Evolutionary conservation across 2,888 invertebrate species (phyloP), one percentile per base, ranked within the genome.

Genomic region (Psylliodes chrysocephalus): DNA sequence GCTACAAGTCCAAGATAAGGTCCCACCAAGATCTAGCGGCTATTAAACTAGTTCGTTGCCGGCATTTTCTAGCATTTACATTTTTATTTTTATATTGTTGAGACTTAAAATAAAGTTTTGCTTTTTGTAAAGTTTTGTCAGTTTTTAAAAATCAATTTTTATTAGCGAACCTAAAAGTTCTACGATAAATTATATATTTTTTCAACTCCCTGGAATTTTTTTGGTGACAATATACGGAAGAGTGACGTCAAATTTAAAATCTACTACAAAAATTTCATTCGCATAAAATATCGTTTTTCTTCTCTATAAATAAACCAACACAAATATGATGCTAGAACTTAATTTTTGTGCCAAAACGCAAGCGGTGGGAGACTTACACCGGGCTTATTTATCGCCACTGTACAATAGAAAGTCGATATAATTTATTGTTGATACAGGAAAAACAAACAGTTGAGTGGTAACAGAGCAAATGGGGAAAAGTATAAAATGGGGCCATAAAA

Each of bases 271-370:
- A n/a, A 2, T n/a, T 35, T 35, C 2, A 14, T 12, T 17, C 7
- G 49, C 14, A 30, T 30, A 19, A 49, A 49, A 49, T 49, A 49
- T 49, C 25, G 28, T 49, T 49, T 46, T 49, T 49, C 49, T 44
- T 15, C 15, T 28, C 49, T 49, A 49, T 28, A 49, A 49, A 49
- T 49, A 49, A 49, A 25, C 49, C 19, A 28, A 49, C 30, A 49
- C 10, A 49, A 49, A 30, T 42, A 42, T 42, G 18, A 42, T 17
- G 42, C 17, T 18, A 42, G 18, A 35, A 35, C 12, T 35, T 14
- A 35, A 12, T 19, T 46, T 46, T 47, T 15, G 49, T 49, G 49
- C 49, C 49, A 49, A 49, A 49, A 28, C 15, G 28, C 30, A 1
- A 17, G 18, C 17, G 28, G 49, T 28, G 49, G 14, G 28, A n/a